Evolutionary conservation across 2,113 vertebrate species (phyloP).

Genomic region (Arothron firmamentum): DNA sequence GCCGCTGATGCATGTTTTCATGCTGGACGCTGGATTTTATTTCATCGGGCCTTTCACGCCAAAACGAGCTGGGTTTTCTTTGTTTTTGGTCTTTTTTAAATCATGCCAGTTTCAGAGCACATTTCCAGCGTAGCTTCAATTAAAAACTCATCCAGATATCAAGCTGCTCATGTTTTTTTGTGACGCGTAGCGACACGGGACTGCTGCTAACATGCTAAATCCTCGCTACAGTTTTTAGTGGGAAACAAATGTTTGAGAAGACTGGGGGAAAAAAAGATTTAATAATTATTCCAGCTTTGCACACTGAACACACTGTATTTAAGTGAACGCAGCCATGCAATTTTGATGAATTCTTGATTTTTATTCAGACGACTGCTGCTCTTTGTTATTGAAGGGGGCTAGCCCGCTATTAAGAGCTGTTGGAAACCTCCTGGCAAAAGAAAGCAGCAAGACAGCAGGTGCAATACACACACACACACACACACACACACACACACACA

Average conservation of each 20-base stretch:
- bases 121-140: neutral
- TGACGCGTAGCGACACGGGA: too few species aligned
- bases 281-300: neutral
- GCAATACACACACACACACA: conserved; percentile 25
- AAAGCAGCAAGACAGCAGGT: conserved; percentile 31
- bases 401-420: conserved; percentile 44
- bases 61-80: conserved; percentile 1
- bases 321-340: conserved; percentile 9
- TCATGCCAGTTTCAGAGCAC: too few species aligned
- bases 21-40: conserved; percentile 53
- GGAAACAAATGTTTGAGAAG: neutral
- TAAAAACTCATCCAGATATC: neutral
- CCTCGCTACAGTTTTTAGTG: too few species aligned
- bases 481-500: conserved; percentile 23
- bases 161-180: too few species aligned
- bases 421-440: conserved; percentile 59
- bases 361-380: conserved; percentile 30
- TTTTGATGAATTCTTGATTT: conserved; percentile 16
- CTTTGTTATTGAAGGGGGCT: conserved; percentile 26
- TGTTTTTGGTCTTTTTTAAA: neutral
- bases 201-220: too few species aligned
- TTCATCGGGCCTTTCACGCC: conserved; percentile 39
- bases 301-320: neutral
- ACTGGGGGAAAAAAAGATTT: neutral
- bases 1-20: conserved; percentile 54